These are phyloP conservation scores for Musca vetustissima DNA, from an alignment of 1,140 invertebrate species.

Conservation along the genomic window DNA sequence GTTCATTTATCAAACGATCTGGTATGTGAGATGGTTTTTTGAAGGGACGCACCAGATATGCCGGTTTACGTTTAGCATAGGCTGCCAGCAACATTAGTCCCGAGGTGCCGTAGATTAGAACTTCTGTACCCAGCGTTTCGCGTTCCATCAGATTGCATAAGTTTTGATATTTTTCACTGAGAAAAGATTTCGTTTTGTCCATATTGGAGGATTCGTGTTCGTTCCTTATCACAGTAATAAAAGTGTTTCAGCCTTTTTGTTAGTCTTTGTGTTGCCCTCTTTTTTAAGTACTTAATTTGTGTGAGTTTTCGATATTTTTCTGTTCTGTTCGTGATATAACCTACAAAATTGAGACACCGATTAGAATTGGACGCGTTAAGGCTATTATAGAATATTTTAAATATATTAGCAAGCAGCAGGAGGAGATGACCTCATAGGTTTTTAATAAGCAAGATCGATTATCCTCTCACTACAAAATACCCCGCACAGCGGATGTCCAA, in stretches of 20 bases:
- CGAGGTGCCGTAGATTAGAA: constrained; percentile 46
- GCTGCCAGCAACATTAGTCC: constrained; percentile 44
- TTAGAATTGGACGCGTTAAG: constrained; percentile 1
- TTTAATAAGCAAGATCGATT: neutral
- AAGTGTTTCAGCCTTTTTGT: neutral
- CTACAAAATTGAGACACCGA: constrained; percentile 17
- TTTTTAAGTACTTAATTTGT: neutral
- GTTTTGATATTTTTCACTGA: constrained; percentile 41
- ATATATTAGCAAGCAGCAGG: neutral
- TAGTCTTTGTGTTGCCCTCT: neutral
- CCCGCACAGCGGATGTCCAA: too few relatives aligned
- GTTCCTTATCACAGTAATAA: neutral
- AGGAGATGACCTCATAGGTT: constrained; percentile 8
- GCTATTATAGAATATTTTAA: constrained; percentile 2
- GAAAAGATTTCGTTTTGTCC: constrained; percentile 34
- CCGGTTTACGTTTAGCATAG: constrained; percentile 48
- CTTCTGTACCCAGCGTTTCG: constrained; percentile 44
- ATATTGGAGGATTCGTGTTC: constrained; percentile 27
- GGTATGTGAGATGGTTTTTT: constrained; percentile 52
- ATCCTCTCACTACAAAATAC: too few relatives aligned
- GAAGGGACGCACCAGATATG: constrained; percentile 50
- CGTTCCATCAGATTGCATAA: constrained; percentile 53
- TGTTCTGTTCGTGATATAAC: constrained; percentile 6
- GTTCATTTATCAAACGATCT: constrained; percentile 47
- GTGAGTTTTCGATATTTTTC: neutral